Evolutionary conservation across 2,888 invertebrate species (phyloP).

Genomic region (Danaus chrysippus): DNA sequence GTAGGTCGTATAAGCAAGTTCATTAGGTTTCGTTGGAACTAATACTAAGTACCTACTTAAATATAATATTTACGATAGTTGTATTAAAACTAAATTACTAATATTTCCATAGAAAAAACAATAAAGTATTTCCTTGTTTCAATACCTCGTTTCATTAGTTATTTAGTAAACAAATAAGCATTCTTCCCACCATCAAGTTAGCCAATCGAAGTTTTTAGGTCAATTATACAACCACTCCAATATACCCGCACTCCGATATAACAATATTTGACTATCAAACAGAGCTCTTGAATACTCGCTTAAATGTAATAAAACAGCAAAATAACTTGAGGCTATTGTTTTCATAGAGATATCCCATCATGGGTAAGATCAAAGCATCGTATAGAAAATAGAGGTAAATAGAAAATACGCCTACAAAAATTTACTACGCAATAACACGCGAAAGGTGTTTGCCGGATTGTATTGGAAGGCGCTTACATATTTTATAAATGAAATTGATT

Average conservation of each 20-base stretch:
- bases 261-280: slow-evolving; percentile 5
- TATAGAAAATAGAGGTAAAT: neutral
- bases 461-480: neutral
- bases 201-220: neutral
- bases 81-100: no score
- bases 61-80: no score
- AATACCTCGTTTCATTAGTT: neutral
- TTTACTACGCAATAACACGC: slow-evolving; percentile 3
- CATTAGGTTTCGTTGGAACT: no score
- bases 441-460: neutral
- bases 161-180: neutral
- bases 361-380: neutral
- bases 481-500: neutral
- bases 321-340: slow-evolving; percentile 1
- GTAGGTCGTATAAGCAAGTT: no score
- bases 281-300: neutral
- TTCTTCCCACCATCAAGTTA: no score
- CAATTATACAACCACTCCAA: slow-evolving; percentile 5
- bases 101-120: no score
- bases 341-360: neutral
- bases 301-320: slow-evolving; percentile 2
- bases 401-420: neutral
- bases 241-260: neutral
- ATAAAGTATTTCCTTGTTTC: neutral
- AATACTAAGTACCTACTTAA: no score